Evolutionary conservation across 2,888 invertebrate genomes (phyloP).

Genomic region (Brachypalpus laphriformis): DNA sequence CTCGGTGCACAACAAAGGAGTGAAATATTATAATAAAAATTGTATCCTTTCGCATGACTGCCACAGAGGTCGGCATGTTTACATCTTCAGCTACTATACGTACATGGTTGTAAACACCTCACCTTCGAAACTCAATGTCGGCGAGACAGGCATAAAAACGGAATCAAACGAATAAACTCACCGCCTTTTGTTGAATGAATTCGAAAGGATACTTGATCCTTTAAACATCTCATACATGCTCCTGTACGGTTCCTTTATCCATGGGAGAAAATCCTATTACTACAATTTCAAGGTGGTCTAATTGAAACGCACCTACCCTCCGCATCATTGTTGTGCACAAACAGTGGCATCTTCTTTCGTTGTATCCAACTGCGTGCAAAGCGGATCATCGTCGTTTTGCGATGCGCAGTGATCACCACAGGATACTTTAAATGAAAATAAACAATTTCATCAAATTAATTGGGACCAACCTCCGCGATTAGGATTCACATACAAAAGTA

Average conservation of each 20-base stretch:
- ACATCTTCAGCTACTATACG: constrained; percentile 34
- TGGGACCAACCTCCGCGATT: constrained; percentile 58
- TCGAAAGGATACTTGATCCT: constrained; percentile 60
- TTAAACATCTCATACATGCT: constrained; percentile 61
- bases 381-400: constrained; percentile 54
- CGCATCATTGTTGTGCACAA: constrained; percentile 47
- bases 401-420: constrained; percentile 44
- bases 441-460: constrained; percentile 68
- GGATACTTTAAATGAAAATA: constrained; percentile 57
- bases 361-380: constrained; percentile 48
- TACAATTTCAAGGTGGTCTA: constrained; percentile 71
- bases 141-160: constrained; percentile 6
- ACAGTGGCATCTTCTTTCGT: constrained; percentile 58
- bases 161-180: constrained; percentile 45
- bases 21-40: constrained; percentile 44
- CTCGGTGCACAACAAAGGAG: constrained; percentile 43
- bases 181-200: constrained; percentile 61
- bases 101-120: constrained; percentile 48
- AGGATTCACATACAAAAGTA: constrained; percentile 8
- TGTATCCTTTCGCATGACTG: constrained; percentile 50
- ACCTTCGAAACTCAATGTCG: background rate
- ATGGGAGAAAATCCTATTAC: constrained; percentile 66
- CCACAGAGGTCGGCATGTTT: constrained; percentile 18
- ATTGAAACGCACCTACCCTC: constrained; percentile 41
- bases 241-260: constrained; percentile 38